Evolutionary conservation across 2,797 vertebrate species (phyloP), one percentile per base, ranked within the genome.

Genomic region (Graptemys geographica): DNA sequence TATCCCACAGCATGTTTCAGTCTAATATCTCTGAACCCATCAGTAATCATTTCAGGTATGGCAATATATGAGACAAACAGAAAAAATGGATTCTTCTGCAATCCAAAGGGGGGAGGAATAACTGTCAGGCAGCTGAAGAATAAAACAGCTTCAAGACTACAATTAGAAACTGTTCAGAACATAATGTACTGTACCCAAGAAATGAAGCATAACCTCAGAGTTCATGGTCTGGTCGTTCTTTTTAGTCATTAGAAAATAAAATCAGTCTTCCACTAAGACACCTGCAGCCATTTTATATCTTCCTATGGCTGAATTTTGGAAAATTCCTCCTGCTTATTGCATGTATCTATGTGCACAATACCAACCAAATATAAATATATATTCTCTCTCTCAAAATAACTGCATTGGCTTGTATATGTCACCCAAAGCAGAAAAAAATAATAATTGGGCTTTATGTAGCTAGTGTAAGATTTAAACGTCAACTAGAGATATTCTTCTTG

Each of bases 161-260:
- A 97, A 97, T 98, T 92, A 98, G 96, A 97, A 98, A 94, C 93
- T 92, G 44, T 93, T 96, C 86, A 96, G 97, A 98, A 98, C 97
- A 97, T 25, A 82, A 83, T 55, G 96, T 98, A 87, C 94, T 96
- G 93, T 93, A 97, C 59, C 33, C 47, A 86, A 97, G 90, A 97
- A 97, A 96, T 57, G 59, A 95, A 97, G 96, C 80, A 90, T 95
- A 96, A 95, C 88, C 94, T 95, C 89, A 95, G 94, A 97, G 97
- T 97, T 98, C 98, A 98, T 84, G 86, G 93, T 96, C 97, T 97
- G 97, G 96, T 95, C 96, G 97, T 93, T 97, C 94, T 97, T 98
- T 97, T 96, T 90, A 95, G 95, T 93, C 89, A 97, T 96, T 96
- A 96, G 89, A 95, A 98, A 97, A 97, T 94, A 98, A 97, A 98